A percentile compares a stretch with the other conserved stretches of the same genome.
phyloP scores from a whole-genome alignment of 2,797 vertebrate species.

The Acomys russatus region DNA sequence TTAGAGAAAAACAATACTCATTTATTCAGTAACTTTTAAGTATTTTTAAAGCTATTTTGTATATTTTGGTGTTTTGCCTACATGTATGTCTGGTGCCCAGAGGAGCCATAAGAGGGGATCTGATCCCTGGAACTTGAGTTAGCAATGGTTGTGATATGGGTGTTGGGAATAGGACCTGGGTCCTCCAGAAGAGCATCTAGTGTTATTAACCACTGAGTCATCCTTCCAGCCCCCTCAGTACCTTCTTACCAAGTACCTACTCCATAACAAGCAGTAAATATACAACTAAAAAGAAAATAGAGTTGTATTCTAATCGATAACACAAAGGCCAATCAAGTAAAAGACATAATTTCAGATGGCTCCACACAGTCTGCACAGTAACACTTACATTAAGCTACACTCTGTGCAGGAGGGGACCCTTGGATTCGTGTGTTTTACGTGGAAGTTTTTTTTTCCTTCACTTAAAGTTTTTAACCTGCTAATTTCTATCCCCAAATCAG shows the following conservation, averaged over 20 bases:
- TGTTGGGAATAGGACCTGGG: neutral
- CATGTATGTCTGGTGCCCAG: neutral
- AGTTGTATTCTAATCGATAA: slow-evolving; percentile 22
- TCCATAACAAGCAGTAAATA: neutral
- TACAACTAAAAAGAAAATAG: neutral
- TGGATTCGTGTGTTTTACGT: neutral
- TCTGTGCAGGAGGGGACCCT: neutral
- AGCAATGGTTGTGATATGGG: neutral
- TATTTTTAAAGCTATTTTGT: neutral
- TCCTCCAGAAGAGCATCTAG: neutral
- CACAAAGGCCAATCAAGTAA: slow-evolving; percentile 43
- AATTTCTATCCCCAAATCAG: neutral
- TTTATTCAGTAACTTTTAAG: slow-evolving; percentile 34
- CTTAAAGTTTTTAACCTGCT: neutral
- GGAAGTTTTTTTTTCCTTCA: too few species aligned
- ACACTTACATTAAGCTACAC: neutral
- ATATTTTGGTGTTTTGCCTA: neutral
- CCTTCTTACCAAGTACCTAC: neutral
- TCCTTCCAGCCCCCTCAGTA: neutral
- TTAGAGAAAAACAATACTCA: neutral
- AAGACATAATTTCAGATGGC: neutral
- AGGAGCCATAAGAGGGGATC: too few species aligned
- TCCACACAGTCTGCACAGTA: neutral
- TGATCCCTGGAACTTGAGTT: neutral
- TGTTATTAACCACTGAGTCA: neutral